Conservation (phyloP, 2,888 invertebrate genomes). For the Tortricodes alternella region DNA sequence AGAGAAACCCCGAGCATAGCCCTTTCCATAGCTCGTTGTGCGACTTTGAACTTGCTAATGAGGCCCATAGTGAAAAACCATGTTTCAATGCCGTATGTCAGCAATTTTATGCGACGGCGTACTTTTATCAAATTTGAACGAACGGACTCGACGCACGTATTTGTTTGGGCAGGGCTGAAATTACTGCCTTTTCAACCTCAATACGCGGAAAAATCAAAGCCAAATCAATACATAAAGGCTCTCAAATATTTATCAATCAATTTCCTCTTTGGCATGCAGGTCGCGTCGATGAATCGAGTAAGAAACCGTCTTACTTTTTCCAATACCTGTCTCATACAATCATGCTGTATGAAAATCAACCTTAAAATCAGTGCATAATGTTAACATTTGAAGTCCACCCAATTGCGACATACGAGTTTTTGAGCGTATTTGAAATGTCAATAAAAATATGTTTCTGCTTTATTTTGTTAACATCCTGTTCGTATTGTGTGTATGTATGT, state of each 20-base stretch:
- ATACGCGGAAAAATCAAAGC: background rate
- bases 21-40: no score
- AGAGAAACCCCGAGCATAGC: no score
- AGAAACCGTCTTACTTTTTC: background rate
- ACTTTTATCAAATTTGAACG: no score
- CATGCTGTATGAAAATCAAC: background rate
- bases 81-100: no score
- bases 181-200: background rate
- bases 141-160: no score
- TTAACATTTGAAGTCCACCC: background rate
- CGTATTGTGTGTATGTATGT: slow-evolving; percentile 18
- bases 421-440: slow-evolving; percentile 1
- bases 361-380: background rate
- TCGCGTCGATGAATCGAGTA: slow-evolving; percentile 11
- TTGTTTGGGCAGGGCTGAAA: background rate
- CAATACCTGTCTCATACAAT: background rate
- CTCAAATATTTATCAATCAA: slow-evolving; percentile 26
- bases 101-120: no score
- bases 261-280: slow-evolving; percentile 14
- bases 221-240: slow-evolving; percentile 16
- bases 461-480: slow-evolving; percentile 20
- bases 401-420: background rate
- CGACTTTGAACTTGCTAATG: no score
- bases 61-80: no score
- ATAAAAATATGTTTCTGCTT: slow-evolving; percentile 13